These are phyloP conservation scores for Paelopatides confundens DNA, from an alignment of 53 echinoderm and acorn worm species.

Conservation along the genomic window DNA sequence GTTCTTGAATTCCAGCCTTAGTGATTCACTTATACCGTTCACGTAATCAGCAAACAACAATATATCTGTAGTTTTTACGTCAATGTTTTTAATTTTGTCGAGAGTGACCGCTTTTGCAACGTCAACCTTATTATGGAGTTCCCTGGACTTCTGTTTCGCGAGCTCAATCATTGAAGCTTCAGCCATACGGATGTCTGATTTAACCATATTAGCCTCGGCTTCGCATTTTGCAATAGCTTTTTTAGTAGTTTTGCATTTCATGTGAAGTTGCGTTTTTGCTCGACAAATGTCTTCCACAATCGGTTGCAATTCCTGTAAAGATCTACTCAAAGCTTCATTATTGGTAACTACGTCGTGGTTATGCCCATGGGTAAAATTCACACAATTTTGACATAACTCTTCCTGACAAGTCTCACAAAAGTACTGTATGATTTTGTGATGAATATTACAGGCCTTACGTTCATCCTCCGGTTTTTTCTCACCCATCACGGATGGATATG, in stretches of 20 bases:
- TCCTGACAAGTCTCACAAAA: not conserved
- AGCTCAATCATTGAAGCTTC: not conserved
- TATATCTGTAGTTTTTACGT: not conserved
- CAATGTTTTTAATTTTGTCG: not conserved
- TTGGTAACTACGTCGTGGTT: not conserved
- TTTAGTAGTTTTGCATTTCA: not conserved
- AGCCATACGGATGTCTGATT: not conserved
- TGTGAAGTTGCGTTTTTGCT: not conserved
- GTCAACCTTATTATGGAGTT: not conserved
- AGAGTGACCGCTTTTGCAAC: too few species aligned
- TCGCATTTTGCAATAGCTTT: not conserved
- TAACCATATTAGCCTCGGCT: not conserved
- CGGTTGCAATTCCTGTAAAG: not conserved
- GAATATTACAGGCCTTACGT: not conserved
- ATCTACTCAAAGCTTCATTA: not conserved
- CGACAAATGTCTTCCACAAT: not conserved
- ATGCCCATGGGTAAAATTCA: not conserved
- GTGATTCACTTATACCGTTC: not conserved
- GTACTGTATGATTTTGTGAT: not conserved
- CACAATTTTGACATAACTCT: not conserved
- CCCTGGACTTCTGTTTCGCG: not conserved
- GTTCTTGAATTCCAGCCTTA: not conserved
- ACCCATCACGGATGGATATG: too few species aligned
- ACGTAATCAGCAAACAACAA: not conserved
- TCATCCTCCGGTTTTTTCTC: not conserved